Conservation (phyloP, 2,113 vertebrate species). For the Anseranas semipalmata region DNA sequence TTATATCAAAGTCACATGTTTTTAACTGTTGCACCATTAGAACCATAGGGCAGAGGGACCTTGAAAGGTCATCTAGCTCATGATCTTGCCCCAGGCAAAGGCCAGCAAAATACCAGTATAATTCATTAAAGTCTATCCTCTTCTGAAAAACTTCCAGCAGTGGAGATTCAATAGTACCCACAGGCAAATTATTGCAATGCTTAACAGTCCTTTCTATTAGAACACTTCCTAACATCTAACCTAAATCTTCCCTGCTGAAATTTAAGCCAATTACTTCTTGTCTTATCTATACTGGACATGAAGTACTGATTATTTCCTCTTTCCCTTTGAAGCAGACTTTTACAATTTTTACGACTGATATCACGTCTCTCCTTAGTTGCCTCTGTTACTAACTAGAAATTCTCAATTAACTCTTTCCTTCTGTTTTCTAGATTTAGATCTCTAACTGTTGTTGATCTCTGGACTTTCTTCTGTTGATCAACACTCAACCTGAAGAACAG, state of each 20-base stretch:
- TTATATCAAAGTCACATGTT: background rate
- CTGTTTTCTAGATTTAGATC: background rate
- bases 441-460: background rate
- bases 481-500: background rate
- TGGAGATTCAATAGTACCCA: background rate
- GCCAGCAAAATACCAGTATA: background rate
- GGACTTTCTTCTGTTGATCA: background rate
- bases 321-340: background rate
- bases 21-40: background rate
- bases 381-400: background rate
- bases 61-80: background rate
- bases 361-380: background rate
- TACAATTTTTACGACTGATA: background rate
- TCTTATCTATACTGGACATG: background rate
- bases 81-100: background rate
- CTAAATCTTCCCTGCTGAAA: background rate
- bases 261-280: background rate
- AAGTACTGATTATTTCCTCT: background rate
- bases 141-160: background rate
- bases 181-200: background rate
- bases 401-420: background rate
- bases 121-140: rapidly evolving
- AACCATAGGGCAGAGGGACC: background rate
- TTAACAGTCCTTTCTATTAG: background rate
- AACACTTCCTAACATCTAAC: background rate